Evolutionary conservation across 2,888 invertebrate species (phyloP).

Genomic region (Phlogophora meticulosa): DNA sequence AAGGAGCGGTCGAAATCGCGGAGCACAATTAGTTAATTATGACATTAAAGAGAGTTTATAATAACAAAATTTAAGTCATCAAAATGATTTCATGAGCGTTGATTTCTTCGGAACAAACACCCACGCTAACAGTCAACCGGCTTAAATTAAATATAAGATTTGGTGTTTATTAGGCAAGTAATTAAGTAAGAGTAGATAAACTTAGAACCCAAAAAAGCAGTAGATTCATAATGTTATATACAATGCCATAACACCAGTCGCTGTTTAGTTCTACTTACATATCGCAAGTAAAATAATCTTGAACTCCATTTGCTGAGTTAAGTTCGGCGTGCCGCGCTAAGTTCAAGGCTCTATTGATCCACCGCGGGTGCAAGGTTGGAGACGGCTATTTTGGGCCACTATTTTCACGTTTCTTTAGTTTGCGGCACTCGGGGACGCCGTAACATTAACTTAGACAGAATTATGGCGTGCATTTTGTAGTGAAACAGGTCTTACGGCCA

Average conservation of each 20-base stretch:
- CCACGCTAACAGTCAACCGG: not conserved
- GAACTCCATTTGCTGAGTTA: slow-evolving; percentile 28
- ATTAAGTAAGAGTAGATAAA: not conserved
- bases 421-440: slow-evolving; percentile 5
- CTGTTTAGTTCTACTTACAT: slow-evolving; percentile 26
- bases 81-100: slow-evolving; percentile 5
- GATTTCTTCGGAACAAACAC: slow-evolving; percentile 1
- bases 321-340: slow-evolving; percentile 69
- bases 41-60: not conserved
- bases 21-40: too few species aligned
- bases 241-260: not conserved
- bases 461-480: slow-evolving; percentile 23
- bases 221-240: not conserved
- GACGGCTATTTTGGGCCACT: slow-evolving; percentile 69
- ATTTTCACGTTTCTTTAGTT: slow-evolving; percentile 71
- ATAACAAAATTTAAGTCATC: not conserved
- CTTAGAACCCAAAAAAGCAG: not conserved
- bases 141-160: too few species aligned
- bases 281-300: slow-evolving; percentile 25
- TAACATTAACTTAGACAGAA: slow-evolving; percentile 26
- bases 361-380: slow-evolving; percentile 79
- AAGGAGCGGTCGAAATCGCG: too few species aligned
- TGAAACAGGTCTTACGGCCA: slow-evolving; percentile 26
- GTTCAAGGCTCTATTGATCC: slow-evolving; percentile 90
- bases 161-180: not conserved